phyloP scores from a whole-genome alignment of 2,113 vertebrate genomes.

The Varanus salvator region DNA sequence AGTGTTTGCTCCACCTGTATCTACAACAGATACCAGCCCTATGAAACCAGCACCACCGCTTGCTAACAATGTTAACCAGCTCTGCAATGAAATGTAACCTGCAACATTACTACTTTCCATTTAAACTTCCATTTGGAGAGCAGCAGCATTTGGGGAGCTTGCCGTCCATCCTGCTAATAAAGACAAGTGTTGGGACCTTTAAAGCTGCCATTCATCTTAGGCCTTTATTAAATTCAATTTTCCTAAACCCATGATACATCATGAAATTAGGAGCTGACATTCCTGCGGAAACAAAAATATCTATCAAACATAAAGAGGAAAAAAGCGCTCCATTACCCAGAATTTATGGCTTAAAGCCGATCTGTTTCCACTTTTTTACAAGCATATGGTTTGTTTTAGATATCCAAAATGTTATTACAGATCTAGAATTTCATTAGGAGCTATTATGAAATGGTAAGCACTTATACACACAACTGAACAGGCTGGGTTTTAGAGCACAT shows the following conservation, averaged over 20 bases:
- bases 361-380: constrained; percentile 82
- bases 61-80: constrained; percentile 79
- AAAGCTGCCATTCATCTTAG: constrained; percentile 87
- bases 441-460: constrained; percentile 78
- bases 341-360: constrained; percentile 83
- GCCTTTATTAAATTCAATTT: constrained; percentile 89
- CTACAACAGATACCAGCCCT: constrained; percentile 80
- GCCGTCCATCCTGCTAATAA: constrained; percentile 85
- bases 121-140: constrained; percentile 86
- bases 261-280: constrained; percentile 88
- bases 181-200: constrained; percentile 89
- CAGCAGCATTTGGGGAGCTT: constrained; percentile 82
- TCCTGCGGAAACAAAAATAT: constrained; percentile 87
- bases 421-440: constrained; percentile 84
- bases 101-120: constrained; percentile 86
- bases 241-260: constrained; percentile 84
- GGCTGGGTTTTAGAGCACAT: constrained; percentile 17
- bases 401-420: constrained; percentile 81
- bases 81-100: constrained; percentile 85
- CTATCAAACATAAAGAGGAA: constrained; percentile 83
- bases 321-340: constrained; percentile 77
- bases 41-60: constrained; percentile 77
- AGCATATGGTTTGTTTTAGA: constrained; percentile 84
- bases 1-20: constrained; percentile 74
- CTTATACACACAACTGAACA: constrained; percentile 56